Base-by-base conservation (phyloP, 2,888 invertebrate genomes). In the Brachycybe producta region DNA sequence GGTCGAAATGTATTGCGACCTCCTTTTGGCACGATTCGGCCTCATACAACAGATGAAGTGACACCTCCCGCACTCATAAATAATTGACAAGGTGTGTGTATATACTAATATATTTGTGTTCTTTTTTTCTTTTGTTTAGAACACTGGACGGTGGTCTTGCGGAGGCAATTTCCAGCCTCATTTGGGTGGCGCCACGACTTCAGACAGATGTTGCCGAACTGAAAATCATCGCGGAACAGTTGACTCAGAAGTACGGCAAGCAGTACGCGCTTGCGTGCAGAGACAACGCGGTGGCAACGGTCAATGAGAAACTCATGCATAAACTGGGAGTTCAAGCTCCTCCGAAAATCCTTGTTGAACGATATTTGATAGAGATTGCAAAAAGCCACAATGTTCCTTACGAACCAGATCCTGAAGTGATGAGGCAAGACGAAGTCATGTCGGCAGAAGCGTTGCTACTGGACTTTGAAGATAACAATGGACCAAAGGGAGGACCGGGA, bases 1-100 rank as follows among this genome's bases (percentile, higher is more conserved):
- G 52, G 79, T 98, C 0, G 98, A 99, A 73, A 97, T 98, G 94
- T 98, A 92, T 65, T 97, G 98, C 70, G 98, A 99, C 70, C 73
- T 98, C 46, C 68, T 99, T 39, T 69, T 99, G 48, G 97, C 98
- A 0, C 76, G 98, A 61, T 97, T 95, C 70, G 98, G 97, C 0
- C 73, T 99, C 8, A 80, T 98, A 48, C 90, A 91, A 36, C 92
- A 94, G 69, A 91, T 92, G 86, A 92, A 92, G 75, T 90, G 78
- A 65, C 70, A 62, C 7, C 8, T 38, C 8, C n/a, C n/a, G 32
- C 8, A 32, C 8, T 11, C 13, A 8, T 32, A 32, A 11, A 32
- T n/a, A n/a, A n/a, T n/a, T n/a, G n/a, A n/a, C n/a, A n/a, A n/a
- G n/a, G n/a, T n/a, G n/a, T n/a, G n/a, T n/a, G n/a, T n/a, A 11